A percentile compares a stretch with the other conserved stretches of the same genome.
These are phyloP conservation scores for Astyanax mexicanus DNA, from an alignment of 2,797 vertebrate genomes.

Conservation along the genomic window DNA sequence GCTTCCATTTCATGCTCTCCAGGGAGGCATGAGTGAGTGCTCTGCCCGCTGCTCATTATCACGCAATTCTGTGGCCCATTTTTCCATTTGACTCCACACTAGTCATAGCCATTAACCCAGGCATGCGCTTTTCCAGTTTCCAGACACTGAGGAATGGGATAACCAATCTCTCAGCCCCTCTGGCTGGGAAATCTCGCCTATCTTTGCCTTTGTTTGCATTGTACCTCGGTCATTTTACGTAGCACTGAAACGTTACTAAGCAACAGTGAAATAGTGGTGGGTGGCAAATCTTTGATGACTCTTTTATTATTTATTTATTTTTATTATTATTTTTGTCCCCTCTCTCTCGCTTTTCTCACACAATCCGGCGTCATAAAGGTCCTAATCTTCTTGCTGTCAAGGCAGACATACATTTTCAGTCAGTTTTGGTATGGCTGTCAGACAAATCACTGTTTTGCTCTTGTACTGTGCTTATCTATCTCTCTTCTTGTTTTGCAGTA, in stretches of 20 bases:
- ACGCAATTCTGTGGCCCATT: constrained; percentile 22
- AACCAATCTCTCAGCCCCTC: not conserved
- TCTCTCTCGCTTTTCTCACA: too few relatives aligned
- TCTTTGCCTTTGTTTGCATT: not conserved
- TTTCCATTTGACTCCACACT: constrained; percentile 37
- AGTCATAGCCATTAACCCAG: constrained; percentile 34
- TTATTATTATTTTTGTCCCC: not conserved
- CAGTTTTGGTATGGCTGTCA: not conserved
- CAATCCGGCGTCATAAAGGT: not conserved
- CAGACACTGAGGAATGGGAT: not conserved
- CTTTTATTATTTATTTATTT: not conserved
- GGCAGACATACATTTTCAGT: not conserved
- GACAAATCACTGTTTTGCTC: not conserved
- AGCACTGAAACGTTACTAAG: constrained; percentile 42
- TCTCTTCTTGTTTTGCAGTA: too few relatives aligned
- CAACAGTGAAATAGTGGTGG: constrained; percentile 19
- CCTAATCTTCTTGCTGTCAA: not conserved
- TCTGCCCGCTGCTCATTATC: constrained; percentile 49
- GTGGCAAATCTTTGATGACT: not conserved
- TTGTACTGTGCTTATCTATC: not conserved
- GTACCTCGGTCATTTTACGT: not conserved
- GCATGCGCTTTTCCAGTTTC: not conserved
- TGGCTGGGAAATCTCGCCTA: not conserved
- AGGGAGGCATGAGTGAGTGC: constrained; percentile 36
- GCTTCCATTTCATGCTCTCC: constrained; percentile 53